These are phyloP conservation scores for Drosophila saltans DNA, from an alignment of 1,140 invertebrate species.

Conservation along the genomic window DNA sequence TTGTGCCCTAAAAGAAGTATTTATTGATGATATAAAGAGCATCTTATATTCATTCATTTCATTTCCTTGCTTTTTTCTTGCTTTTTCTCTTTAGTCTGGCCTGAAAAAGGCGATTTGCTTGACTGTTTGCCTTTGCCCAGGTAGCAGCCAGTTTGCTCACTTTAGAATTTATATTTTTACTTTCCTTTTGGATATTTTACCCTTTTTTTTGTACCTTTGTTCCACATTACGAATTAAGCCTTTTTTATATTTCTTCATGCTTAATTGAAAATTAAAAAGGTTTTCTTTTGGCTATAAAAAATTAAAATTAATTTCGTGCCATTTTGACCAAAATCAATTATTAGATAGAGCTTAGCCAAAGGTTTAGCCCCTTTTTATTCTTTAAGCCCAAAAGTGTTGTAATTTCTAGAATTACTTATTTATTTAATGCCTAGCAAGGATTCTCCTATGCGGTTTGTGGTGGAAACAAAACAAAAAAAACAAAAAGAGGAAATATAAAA, in stretches of 20 bases:
- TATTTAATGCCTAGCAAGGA: conserved; percentile 15
- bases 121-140: conserved; percentile 21
- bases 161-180: conserved; percentile 31
- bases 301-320: conserved; percentile 77
- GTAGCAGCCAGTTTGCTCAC: conserved; percentile 3
- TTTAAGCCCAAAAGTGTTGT: conserved; percentile 5
- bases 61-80: background rate
- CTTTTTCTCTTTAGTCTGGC: background rate
- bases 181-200: background rate
- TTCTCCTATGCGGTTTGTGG: conserved; percentile 15
- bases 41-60: background rate
- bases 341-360: background rate
- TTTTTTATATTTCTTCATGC: conserved; percentile 34
- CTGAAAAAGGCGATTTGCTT: conserved; percentile 32
- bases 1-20: background rate
- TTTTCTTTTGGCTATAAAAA: conserved; percentile 58
- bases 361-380: background rate
- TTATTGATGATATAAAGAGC: background rate
- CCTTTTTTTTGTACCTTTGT: conserved; percentile 3
- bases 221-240: conserved; percentile 26
- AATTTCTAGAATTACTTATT: conserved; percentile 12
- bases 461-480: background rate
- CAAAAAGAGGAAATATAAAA: background rate
- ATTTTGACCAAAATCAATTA: conserved; percentile 43
- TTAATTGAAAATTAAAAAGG: conserved; percentile 82